Conservation (phyloP, 2,113 vertebrate genomes). For the Puffinus mauretanicus region DNA sequence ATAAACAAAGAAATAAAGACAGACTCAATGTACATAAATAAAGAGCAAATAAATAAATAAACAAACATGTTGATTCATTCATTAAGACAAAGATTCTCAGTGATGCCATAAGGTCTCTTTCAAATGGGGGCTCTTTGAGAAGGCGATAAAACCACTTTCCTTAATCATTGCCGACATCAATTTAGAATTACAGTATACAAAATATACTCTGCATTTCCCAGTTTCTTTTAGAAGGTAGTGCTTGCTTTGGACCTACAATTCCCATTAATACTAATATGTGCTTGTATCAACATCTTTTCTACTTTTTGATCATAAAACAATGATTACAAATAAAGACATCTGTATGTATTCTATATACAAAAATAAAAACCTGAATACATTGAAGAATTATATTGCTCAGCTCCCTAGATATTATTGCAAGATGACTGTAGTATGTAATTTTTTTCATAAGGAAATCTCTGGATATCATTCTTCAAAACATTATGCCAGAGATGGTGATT, state of each 20-base stretch:
- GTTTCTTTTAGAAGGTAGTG: not conserved
- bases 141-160: not conserved
- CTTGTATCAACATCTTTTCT: not conserved
- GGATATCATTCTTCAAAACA: not conserved
- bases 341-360: not conserved
- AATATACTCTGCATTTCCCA: not conserved
- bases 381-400: not conserved
- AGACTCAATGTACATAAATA: not conserved
- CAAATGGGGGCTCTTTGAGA: not conserved
- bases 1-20: not conserved
- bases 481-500: not conserved
- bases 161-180: not conserved
- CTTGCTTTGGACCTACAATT: not conserved
- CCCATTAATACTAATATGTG: not conserved
- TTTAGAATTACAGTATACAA: not conserved
- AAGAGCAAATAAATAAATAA: not conserved
- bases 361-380: not conserved
- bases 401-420: not conserved
- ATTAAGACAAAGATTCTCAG: not conserved
- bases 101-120: not conserved
- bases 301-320: not conserved
- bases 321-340: not conserved
- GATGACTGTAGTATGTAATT: not conserved
- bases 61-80: accelerated
- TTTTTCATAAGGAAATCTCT: not conserved